Evolutionary conservation across 1,140 invertebrate species (phyloP), one percentile per base, ranked within the genome.

Genomic region (Mylabris phalerata): DNA sequence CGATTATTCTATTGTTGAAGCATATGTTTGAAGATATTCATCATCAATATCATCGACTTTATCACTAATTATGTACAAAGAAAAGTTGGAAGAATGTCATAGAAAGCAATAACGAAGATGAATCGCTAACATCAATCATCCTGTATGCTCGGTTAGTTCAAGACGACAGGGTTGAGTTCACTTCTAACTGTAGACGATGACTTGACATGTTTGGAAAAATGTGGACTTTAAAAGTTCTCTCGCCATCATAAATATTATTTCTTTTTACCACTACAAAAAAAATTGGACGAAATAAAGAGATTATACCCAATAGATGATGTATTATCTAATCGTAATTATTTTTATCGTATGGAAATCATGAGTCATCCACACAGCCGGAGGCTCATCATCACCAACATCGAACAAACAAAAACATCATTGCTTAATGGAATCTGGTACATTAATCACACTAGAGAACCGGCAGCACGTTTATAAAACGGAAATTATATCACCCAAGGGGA

Each of bases 401-500:
- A 32, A 32, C 63, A 68, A 68, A 70, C 68, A 71, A 71, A 70
- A 71, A 71, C 70, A 70, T 70, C 67, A 66, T 65, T 61, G 67
- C 64, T 66, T 71, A 71, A 71, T 71, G 68, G 70, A 71, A 70
- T 69, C 67, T 61, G 58, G 60, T 57, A 61, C 68, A 71, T 71
- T 71, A 71, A 71, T 71, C 68, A 70, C 68, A 65, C 51, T 47
- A 59, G 60, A 56, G 62, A 54, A 59, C 63, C 60, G 62, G 62
- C 59, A 52, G 62, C 61, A 62, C 61, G 63, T 67, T 71, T 71
- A 70, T 67, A 66, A 71, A 69, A 67, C 68, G 70, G 70, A 70
- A 71, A 71, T 71, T 70, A 71, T 71, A 64, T 69, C 65, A 68
- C 70, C 68, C 68, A 65, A 65, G 70, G 70, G 67, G 64, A 68